A percentile compares a stretch with the other conserved stretches of the same genome.
These are phyloP conservation scores for Fragum whitleyi DNA, from an alignment of 2,888 invertebrate genomes.

Conservation along the genomic window DNA sequence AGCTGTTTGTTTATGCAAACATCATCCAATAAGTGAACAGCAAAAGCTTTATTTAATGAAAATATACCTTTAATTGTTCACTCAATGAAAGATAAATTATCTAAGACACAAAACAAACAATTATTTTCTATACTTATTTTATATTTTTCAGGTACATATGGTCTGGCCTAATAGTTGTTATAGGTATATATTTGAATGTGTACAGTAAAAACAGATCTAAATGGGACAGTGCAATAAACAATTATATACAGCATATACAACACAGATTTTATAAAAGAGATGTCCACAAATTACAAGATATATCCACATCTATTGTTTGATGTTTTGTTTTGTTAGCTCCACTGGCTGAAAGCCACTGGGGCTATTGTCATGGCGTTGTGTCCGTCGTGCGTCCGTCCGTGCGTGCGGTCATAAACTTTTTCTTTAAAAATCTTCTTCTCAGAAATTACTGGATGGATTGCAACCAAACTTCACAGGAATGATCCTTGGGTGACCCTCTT, in stretches of 20 bases:
- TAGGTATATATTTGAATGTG: slow-evolving; percentile 97
- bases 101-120: not conserved
- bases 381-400: not conserved
- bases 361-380: no score
- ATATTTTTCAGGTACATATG: slow-evolving; percentile 92
- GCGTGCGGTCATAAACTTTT: no score
- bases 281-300: not conserved
- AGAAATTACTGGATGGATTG: no score
- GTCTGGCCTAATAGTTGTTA: slow-evolving; percentile 94
- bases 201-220: slow-evolving; percentile 90
- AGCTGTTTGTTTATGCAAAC: no score
- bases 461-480: no score
- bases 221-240: slow-evolving; percentile 71
- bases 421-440: no score
- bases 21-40: no score
- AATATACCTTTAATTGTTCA: no score
- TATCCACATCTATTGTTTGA: slow-evolving; percentile 19
- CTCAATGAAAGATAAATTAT: no score
- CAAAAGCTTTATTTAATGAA: no score
- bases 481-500: no score
- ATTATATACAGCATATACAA: not conserved
- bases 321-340: not conserved
- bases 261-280: slow-evolving; percentile 1
- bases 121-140: not conserved
- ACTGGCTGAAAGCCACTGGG: no score